Evolutionary conservation across 2,113 vertebrate species (phyloP), one percentile per base, ranked within the genome.

Genomic region (Sitta europaea): DNA sequence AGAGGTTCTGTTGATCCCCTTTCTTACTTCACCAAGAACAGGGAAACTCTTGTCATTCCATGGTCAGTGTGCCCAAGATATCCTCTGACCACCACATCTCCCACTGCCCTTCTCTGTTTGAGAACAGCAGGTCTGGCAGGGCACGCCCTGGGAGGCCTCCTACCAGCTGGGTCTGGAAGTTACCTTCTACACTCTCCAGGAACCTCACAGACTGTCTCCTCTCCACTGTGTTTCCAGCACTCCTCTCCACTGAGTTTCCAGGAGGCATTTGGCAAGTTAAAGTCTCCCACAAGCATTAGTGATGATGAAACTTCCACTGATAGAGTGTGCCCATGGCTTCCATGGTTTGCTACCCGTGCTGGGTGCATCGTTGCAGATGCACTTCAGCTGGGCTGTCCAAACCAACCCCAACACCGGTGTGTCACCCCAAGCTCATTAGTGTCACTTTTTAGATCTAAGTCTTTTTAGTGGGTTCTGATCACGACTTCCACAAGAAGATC

Each of bases 391-490:
- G 40, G 35, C 16, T 40, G 17, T 18, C 5, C 1, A 6, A 29
- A 31, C 14, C 65, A 54, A 11, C 18, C 35, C 1, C 33, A 61
- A 14, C 28, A 47, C 10, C 11, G 38, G 28, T 0, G 0, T n/a
- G 73, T 9, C 47, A 61, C 16, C 20, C 3, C 24, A 54, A n/a
- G 7, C 57, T 71, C 24, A 21, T 18, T 33, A 66, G 8, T 16
- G 33, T 73, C 29, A 36, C 33, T 61, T 89, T 88, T 78, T 8
- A 65, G 33, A 94, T 57, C 22, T 40, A 12, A 65, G 33, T 50
- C 33, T 85, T 90, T 12, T 72, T 55, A 66, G 38, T 38, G 68
- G 8, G 23, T 68, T 94, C 38, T 79, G 29, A 72, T 43, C 12
- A 67, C 23, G 51, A 42, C 5, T 45, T 53, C 58, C 35, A 59